Conservation (phyloP, 2,888 invertebrate genomes). For the Napeogenes inachia region DNA sequence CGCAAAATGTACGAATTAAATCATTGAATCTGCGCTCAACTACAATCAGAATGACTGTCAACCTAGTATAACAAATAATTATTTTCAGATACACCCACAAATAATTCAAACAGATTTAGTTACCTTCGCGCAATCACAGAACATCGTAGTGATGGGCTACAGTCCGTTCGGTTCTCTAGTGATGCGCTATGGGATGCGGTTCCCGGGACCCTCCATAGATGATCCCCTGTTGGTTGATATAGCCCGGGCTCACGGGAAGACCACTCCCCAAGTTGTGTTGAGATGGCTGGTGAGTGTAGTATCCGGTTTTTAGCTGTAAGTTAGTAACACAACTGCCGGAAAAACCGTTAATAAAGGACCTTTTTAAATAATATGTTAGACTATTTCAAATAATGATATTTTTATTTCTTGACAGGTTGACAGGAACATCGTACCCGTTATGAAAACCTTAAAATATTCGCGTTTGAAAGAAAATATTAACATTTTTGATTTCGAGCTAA, state of each 20-base stretch:
- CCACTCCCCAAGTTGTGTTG: slow-evolving; percentile 79
- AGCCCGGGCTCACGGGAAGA: slow-evolving; percentile 80
- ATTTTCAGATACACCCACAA: slow-evolving; percentile 75
- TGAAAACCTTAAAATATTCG: slow-evolving; percentile 50
- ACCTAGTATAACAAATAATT: slow-evolving; percentile 12
- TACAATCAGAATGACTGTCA: too few relatives aligned
- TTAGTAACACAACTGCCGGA: not conserved
- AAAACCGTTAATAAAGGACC: too few relatives aligned
- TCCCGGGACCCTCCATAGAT: slow-evolving; percentile 68
- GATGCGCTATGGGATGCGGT: slow-evolving; percentile 53
- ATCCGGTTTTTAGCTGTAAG: not conserved
- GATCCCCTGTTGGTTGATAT: slow-evolving; percentile 75
- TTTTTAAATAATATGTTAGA: too few relatives aligned
- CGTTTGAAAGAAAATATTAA: slow-evolving; percentile 56
- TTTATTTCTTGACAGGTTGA: slow-evolving; percentile 51
- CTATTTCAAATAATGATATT: not conserved
- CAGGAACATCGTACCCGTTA: slow-evolving; percentile 56
- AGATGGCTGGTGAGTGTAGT: slow-evolving; percentile 79
- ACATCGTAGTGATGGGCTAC: slow-evolving; percentile 81
- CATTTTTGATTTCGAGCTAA: slow-evolving; percentile 60
- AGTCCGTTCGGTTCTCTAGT: slow-evolving; percentile 81
- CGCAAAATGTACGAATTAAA: too few relatives aligned
- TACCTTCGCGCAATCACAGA: slow-evolving; percentile 76
- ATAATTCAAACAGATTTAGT: slow-evolving; percentile 80
- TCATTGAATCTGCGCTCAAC: too few relatives aligned